phyloP scores from a whole-genome alignment of 2,113 vertebrate genomes.

The Microcebus griseorufus region DNA sequence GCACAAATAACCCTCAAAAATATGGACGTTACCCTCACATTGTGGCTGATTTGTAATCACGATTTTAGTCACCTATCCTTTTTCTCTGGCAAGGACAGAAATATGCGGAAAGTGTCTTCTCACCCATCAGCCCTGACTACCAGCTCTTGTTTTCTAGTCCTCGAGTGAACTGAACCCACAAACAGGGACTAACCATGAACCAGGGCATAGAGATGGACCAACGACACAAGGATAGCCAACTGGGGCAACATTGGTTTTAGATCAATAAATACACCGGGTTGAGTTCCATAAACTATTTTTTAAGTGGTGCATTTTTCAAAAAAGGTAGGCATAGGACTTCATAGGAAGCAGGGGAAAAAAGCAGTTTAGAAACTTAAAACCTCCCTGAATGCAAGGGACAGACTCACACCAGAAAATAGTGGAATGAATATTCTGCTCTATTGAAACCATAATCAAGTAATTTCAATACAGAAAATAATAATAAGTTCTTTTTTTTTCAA shows the following conservation, averaged over 20 bases:
- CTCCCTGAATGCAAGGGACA: background rate
- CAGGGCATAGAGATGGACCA: too few relatives aligned
- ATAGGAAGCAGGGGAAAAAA: background rate
- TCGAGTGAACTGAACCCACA: background rate
- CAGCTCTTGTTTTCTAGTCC: background rate
- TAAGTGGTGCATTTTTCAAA: background rate
- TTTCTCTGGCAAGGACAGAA: background rate
- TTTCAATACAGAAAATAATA: background rate
- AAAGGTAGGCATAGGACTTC: background rate
- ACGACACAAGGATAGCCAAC: accelerated
- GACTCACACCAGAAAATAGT: background rate
- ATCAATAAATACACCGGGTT: background rate
- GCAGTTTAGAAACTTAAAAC: background rate
- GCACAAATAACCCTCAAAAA: background rate
- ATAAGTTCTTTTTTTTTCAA: background rate
- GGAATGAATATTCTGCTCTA: background rate
- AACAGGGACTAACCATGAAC: background rate
- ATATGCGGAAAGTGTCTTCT: background rate
- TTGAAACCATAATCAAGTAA: background rate
- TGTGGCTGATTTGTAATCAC: background rate
- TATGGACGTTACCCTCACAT: accelerated
- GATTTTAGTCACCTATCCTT: background rate
- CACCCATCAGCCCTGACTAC: background rate
- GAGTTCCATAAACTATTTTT: background rate
- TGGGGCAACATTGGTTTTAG: background rate